Evolutionary conservation across 1,140 invertebrate genomes (phyloP), one percentile per base, ranked within the genome.

Genomic region (Muscidifurax raptorellus): DNA sequence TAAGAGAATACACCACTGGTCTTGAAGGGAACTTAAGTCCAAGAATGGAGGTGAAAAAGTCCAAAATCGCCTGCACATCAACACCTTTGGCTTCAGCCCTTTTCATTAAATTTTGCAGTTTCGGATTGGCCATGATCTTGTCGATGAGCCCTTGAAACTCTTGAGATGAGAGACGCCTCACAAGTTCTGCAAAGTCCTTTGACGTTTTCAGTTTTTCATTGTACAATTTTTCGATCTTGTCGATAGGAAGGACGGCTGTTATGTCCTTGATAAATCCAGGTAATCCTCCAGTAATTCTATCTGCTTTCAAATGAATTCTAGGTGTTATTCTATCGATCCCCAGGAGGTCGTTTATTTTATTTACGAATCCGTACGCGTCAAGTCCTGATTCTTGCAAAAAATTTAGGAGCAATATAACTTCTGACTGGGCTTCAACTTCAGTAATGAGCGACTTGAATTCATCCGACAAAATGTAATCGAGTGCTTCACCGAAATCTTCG

Each of bases 311-410:
- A 40, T 12, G 15, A 40, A 69, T 0, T 4, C 2, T 7, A 0
- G 83, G 52, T 82, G 80, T 47, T 30, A 74, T 25, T 6, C 6
- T 13, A 25, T 84, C 66, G 0, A 82, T 66, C 30, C 86, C 88
- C 9, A 90, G 64, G 4, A 86, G n/a, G 9, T 87, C 86, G 44
- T 89, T 87, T 0, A 90, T 10, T 76, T 86, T 77, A 27, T 89
- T 88, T 0, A 89, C 18, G 3, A 82, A 80, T 28, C 22, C 79
- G 28, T 89, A 88, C 3, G 87, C 85, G 9, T 85, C 72, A 0
- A 88, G 69, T 7, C 88, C 89, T 13, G 80, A 52, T 0, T 84
- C 64, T 28, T 87, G 15, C 3, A 89, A 40, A 77, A 89, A 89
- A 1, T 86, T 76, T 0, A 86, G 77, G 18, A 89, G 77, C 0